Percentiles rank a stretch among this genome's conserved stretches.
Conservation (phyloP, 2,888 invertebrate species). For the Apodemia mormo region DNA sequence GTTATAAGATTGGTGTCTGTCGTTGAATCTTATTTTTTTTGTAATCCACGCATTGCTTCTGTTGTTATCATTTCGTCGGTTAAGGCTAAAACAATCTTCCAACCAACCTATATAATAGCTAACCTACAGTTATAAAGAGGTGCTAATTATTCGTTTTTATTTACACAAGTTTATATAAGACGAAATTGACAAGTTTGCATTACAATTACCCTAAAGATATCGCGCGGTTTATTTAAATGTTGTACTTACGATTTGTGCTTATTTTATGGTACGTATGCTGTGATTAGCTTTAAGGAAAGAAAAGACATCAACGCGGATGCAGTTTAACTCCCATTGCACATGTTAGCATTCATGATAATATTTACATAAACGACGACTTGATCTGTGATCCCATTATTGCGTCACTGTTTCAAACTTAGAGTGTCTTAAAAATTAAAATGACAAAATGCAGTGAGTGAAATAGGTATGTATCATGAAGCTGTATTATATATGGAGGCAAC, state of each 20-base stretch:
- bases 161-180: not conserved
- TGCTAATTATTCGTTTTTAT: not conserved
- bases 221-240: not conserved
- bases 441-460: no score
- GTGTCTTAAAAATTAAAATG: no score
- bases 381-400: no score
- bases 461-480: no score
- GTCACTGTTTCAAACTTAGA: no score
- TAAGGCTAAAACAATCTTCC: not conserved
- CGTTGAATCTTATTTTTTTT: constrained; percentile 13
- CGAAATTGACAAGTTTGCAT: not conserved
- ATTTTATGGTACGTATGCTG: no score
- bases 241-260: not conserved
- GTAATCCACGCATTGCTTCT: constrained; percentile 11
- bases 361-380: not conserved
- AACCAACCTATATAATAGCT: not conserved
- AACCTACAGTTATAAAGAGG: not conserved
- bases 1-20: constrained; percentile 6
- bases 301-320: not conserved
- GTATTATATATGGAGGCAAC: no score
- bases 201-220: not conserved
- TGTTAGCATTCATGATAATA: not conserved
- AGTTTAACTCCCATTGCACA: not conserved
- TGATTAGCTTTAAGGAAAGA: not conserved
- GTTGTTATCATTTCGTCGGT: not conserved